Evolutionary conservation across 2,113 vertebrate species (phyloP).

Genomic region (Amphiprion percula): DNA sequence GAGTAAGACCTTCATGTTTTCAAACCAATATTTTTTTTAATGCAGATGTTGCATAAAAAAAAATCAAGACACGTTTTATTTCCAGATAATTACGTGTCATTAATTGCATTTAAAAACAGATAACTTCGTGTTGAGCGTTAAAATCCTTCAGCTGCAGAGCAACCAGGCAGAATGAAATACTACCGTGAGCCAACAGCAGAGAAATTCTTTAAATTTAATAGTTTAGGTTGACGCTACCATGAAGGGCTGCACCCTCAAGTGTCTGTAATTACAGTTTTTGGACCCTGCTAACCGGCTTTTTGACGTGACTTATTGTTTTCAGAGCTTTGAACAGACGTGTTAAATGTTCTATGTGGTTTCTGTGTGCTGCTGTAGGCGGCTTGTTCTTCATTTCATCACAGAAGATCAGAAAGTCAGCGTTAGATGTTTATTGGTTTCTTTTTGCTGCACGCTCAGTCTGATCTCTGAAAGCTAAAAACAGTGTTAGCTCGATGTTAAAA

Average conservation of each 20-base stretch:
- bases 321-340: conserved; percentile 4
- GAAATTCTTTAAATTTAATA: neutral
- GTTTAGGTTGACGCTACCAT: too few relatives aligned
- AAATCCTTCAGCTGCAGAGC: neutral
- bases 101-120: neutral
- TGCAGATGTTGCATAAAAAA: too few relatives aligned
- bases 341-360: conserved; percentile 40
- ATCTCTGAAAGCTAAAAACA: neutral
- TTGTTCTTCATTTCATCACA: conserved; percentile 38
- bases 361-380: conserved; percentile 20
- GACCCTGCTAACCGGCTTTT: conserved; percentile 9
- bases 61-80: neutral
- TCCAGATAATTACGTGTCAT: neutral
- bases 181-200: too few relatives aligned
- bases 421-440: conserved; percentile 7
- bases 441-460: neutral
- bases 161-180: too few relatives aligned
- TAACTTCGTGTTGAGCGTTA: neutral
- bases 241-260: neutral
- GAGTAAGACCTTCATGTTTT: too few relatives aligned
- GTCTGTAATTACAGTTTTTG: neutral
- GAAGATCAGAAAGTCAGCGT: conserved; percentile 10
- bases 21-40: neutral
- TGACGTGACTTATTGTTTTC: conserved; percentile 11
- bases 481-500: neutral